Evolutionary conservation across 2,113 vertebrate species (phyloP).

Genomic region (Notechis scutatus): DNA sequence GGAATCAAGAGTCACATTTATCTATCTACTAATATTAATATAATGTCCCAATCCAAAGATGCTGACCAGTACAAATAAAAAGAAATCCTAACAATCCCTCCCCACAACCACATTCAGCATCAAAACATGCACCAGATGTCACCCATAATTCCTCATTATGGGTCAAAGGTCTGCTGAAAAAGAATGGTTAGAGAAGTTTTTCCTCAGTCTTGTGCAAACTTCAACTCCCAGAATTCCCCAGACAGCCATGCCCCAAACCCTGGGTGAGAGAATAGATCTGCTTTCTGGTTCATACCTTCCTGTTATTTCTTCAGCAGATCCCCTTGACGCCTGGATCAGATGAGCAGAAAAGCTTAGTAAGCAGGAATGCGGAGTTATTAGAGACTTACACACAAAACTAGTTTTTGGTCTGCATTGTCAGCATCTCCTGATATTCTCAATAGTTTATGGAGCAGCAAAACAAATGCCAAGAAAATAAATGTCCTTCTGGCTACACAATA

Average conservation of each 20-base stretch:
- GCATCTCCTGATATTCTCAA: background rate
- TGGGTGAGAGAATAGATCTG: background rate
- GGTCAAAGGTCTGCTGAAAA: background rate
- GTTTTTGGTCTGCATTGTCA: fast-evolving
- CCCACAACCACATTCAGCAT: background rate
- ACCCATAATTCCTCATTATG: background rate
- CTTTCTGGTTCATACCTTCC: background rate
- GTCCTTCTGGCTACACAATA: background rate
- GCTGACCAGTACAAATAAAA: background rate
- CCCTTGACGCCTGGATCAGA: background rate
- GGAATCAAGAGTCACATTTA: background rate
- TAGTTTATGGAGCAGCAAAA: background rate
- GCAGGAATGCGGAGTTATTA: background rate
- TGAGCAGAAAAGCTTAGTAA: background rate
- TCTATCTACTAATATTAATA: background rate
- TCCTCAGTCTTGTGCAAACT: background rate
- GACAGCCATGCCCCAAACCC: background rate
- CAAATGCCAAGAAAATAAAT: background rate
- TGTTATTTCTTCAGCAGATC: background rate
- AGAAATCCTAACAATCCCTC: background rate
- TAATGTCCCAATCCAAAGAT: background rate
- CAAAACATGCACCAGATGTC: background rate
- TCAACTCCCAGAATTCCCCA: background rate
- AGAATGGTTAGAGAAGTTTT: background rate
- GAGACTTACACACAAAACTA: background rate